Conservation (phyloP, 1,140 invertebrate genomes). For the Eumeta japonica region DNA sequence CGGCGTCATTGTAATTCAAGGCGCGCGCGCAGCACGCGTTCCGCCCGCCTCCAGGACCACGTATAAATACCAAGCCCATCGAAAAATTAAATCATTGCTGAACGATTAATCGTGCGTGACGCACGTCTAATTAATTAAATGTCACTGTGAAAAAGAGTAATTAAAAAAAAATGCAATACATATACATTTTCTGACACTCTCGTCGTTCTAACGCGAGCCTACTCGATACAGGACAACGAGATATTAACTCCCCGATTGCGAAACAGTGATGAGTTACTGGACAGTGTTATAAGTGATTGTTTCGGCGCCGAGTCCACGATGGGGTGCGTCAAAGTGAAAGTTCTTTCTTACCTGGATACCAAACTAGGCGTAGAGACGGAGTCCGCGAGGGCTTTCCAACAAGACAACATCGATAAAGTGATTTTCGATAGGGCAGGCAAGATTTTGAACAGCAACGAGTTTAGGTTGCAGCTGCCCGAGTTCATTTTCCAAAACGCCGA, state of each 20-base stretch:
- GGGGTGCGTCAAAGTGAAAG: conserved; percentile 71
- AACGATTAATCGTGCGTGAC: conserved; percentile 47
- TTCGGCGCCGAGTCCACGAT: conserved; percentile 63
- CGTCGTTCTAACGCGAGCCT: conserved; percentile 50
- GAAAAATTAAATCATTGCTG: conserved; percentile 58
- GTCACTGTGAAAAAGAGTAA: conserved; percentile 50
- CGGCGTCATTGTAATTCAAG: conserved; percentile 37
- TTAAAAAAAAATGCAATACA: conserved; percentile 44
- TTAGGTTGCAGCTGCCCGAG: conserved; percentile 69
- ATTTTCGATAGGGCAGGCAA: conserved; percentile 69
- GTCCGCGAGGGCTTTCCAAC: conserved; percentile 52
- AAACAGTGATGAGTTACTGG: conserved; percentile 67
- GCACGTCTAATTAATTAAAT: conserved; percentile 49
- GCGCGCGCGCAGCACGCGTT: conserved; percentile 34
- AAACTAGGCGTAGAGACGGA: conserved; percentile 66
- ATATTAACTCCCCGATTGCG: conserved; percentile 56
- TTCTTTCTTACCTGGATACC: conserved; percentile 70
- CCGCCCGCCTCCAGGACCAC: conserved; percentile 50
- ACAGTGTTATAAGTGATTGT: conserved; percentile 71
- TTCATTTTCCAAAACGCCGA: conserved; percentile 69
- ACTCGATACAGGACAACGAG: conserved; percentile 56
- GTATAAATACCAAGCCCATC: conserved; percentile 60
- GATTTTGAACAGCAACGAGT: conserved; percentile 69
- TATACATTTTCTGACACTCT: conserved; percentile 43
- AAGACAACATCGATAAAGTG: conserved; percentile 70